phyloP scores from a whole-genome alignment of 2,888 invertebrate genomes.

The Nysson spinosus region DNA sequence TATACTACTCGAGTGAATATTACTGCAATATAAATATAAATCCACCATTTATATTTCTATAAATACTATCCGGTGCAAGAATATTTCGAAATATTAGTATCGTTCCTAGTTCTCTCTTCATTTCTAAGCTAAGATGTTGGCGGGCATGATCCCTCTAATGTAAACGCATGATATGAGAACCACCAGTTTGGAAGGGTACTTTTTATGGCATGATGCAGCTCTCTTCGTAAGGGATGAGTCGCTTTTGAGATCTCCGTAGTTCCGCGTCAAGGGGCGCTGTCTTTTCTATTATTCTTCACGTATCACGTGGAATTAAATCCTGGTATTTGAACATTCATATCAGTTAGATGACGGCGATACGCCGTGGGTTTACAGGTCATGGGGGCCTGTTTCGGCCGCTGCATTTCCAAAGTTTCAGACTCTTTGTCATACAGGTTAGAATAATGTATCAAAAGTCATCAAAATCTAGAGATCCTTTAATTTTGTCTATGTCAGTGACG shows the following conservation, averaged over 20 bases:
- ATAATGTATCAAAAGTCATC: background rate
- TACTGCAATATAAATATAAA: no score
- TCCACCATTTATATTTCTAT: no score
- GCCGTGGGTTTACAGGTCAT: conserved; percentile 73
- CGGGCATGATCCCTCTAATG: no score
- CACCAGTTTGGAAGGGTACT: no score
- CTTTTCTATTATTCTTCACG: conserved; percentile 26
- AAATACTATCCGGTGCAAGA: no score
- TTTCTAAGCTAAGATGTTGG: no score
- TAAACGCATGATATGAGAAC: no score
- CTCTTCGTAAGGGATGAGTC: conserved; percentile 10
- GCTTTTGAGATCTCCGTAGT: conserved; percentile 4
- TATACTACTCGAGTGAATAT: no score
- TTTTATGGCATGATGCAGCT: no score
- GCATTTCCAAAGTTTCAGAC: conserved; percentile 74
- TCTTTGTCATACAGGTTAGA: conserved; percentile 70
- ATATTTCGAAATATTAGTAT: no score
- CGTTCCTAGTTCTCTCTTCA: no score
- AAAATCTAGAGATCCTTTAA: background rate
- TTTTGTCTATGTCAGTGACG: background rate
- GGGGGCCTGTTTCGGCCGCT: conserved; percentile 79
- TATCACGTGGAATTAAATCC: conserved; percentile 52
- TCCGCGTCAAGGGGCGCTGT: conserved; percentile 12
- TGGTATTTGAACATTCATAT: conserved; percentile 48
- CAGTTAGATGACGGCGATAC: conserved; percentile 67